Evolutionary conservation across 2,113 vertebrate species (phyloP), one percentile per base, ranked within the genome.

Genomic region (Hippocampus abdominalis): DNA sequence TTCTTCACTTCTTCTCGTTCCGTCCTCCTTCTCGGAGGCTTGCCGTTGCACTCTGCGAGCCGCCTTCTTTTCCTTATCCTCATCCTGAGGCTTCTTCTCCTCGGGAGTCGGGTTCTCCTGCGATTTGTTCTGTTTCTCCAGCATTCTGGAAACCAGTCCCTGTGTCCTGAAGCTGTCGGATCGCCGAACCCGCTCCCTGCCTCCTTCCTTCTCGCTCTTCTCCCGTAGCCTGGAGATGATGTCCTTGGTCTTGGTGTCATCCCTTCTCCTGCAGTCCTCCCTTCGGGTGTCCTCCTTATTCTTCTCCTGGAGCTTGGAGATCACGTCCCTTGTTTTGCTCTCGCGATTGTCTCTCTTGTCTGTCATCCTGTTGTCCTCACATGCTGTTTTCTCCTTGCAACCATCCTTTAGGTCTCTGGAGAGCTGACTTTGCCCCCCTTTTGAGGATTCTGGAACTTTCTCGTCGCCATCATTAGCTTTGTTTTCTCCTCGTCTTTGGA

Each of bases 321-420:
- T 90, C 84, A 92, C 84, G 21, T 92, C 89, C 66, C 84, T 91
- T 3, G 90, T 92, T 85, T 92, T 91, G 72, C 88, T 88, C 78
- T 92, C 89, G 76, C 87, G 84, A 66, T 29, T 80, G 25, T 91
- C 87, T 67, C 51, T 72, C 32, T 72, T 81, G 44, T 90, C 87
- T 73, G 74, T 88, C 36, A 81, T 21, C 65, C 71, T 88, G 44
- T 61, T 81, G 44, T 91, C 86, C 57, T 90, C 83, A 9, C 49
- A 71, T 77, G 75, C 87, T 51, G 88, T 83, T 70, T 80, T 89
- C 20, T 82, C 88, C 20, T 77, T 82, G 0, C 18, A n/a, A n/a
- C 84, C 83, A 27, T 76, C 76, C 70, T 81, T 87, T 10, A 21
- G 21, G 0, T 81, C 78, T 5, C 63, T 69, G 0, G 88, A 84